These are phyloP conservation scores for Brienomyrus brachyistius DNA, from an alignment of 2,113 vertebrate species.

Conservation along the genomic window DNA sequence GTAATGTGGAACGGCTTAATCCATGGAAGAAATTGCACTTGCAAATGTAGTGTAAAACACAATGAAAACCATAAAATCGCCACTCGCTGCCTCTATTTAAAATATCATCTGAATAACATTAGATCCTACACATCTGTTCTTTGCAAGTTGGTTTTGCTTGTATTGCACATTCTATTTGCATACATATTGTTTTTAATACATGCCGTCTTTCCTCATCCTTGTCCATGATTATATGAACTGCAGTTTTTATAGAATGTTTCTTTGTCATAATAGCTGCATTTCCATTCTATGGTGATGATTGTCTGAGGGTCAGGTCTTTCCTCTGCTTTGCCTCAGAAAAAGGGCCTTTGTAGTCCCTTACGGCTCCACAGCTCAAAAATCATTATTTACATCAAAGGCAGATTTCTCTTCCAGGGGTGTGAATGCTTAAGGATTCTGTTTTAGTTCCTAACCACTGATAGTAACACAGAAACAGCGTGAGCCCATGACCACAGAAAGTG, in stretches of 20 bases:
- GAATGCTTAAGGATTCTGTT: constrained; percentile 2
- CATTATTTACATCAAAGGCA: not conserved
- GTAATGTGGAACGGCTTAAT: not conserved
- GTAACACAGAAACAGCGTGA: not conserved
- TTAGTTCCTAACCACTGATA: not conserved
- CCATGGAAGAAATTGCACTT: not conserved
- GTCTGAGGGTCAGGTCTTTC: not conserved
- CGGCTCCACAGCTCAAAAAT: not conserved
- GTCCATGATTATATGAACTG: not conserved
- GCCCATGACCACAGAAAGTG: not conserved
- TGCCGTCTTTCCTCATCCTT: not conserved
- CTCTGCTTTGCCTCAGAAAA: not conserved
- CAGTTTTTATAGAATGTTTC: not conserved
- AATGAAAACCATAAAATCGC: not conserved
- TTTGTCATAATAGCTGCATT: not conserved
- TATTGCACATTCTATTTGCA: not conserved
- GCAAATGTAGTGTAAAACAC: not conserved
- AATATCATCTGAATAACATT: not conserved
- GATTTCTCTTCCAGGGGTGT: not conserved
- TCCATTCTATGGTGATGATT: not conserved
- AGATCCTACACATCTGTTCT: not conserved
- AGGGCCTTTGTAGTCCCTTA: not conserved
- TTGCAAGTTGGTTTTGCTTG: not conserved
- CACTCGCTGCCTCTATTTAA: not conserved
- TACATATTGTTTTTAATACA: not conserved